Evolutionary conservation across 2,888 invertebrate species (phyloP), one percentile per base, ranked within the genome.

Genomic region (Phrixothrix hirtus): DNA sequence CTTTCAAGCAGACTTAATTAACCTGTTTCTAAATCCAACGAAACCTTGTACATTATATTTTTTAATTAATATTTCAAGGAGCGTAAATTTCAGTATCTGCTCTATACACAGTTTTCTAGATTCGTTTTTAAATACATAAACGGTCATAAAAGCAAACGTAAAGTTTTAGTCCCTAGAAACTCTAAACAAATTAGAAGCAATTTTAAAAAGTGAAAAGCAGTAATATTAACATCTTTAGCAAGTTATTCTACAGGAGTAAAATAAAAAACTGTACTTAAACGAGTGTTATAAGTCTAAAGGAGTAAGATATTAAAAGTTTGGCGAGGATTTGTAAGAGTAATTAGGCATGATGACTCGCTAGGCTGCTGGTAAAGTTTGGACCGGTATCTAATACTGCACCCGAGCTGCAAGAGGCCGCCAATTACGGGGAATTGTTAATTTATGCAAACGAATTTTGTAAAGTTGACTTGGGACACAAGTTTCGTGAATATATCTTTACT

Each of bases 311-410:
- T 68, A 66, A 70, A 70, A 70, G 67, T 70, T 70, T 57, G 55
- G 59, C 51, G 55, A 63, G 66, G 66, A 70, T 70, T 71, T 69
- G 69, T 65, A 62, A 63, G 64, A 64, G 67, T 67, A 71, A 71
- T 71, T 71, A 71, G 64, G 59, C 64, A 64, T 62, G 69, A 65
- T 66, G 67, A 64, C 63, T 63, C 62, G 57, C 61, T 65, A 50
- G 55, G 57, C 62, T 64, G 58, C 61, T 58, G 48, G 55, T 52
- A 55, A 59, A 61, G 55, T 57, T 56, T 50, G 43, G 37, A 34
- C 45, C 41, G 54, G 57, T 61, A 59, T 61, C 61, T 59, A 54
- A 59, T 57, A 59, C 54, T 59, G 61, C 60, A 60, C 60, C 60
- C 58, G 52, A 57, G 58, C 46, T 60, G 55, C 60, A 56, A 54